Evolutionary conservation across 2,113 vertebrate genomes (phyloP).

Genomic region (Trematocara zebra): DNA sequence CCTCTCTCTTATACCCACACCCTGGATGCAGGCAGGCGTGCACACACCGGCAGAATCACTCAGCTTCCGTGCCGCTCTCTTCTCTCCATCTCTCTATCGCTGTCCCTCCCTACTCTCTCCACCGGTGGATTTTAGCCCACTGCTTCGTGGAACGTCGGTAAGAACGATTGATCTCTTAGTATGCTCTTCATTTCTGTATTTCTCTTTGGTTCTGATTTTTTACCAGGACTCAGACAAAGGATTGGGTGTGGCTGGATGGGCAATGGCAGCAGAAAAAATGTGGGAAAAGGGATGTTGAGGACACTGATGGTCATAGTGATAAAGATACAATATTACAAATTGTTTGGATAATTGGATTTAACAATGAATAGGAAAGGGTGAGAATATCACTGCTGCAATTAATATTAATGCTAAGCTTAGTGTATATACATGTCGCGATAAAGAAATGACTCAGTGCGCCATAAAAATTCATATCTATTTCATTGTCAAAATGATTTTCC

Average conservation of each 20-base stretch:
- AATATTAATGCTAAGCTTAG: background rate
- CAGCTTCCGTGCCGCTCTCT: conserved; percentile 43
- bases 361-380: background rate
- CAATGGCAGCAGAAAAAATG: conserved; percentile 8
- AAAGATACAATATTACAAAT: background rate
- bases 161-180: conserved; percentile 13
- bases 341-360: background rate
- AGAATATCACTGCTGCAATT: background rate
- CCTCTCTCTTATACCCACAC: conserved; percentile 66
- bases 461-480: background rate
- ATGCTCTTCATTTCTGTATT: background rate
- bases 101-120: conserved; percentile 14
- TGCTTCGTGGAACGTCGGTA: conserved; percentile 53
- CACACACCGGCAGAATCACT: conserved; percentile 58
- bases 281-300: background rate
- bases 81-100: conserved; percentile 34
- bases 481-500: background rate
- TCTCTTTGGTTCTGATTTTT: background rate
- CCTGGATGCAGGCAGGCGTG: conserved; percentile 56
- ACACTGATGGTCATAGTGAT: background rate
- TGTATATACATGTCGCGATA: background rate
- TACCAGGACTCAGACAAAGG: conserved; percentile 55
- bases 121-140: conserved; percentile 44
- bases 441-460: background rate
- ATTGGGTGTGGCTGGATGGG: conserved; percentile 62